Percentiles rank a stretch among this genome's conserved stretches.
Evolutionary conservation across 2,797 vertebrate species (phyloP).

Genomic region (Acrocephalus scirpaceus): DNA sequence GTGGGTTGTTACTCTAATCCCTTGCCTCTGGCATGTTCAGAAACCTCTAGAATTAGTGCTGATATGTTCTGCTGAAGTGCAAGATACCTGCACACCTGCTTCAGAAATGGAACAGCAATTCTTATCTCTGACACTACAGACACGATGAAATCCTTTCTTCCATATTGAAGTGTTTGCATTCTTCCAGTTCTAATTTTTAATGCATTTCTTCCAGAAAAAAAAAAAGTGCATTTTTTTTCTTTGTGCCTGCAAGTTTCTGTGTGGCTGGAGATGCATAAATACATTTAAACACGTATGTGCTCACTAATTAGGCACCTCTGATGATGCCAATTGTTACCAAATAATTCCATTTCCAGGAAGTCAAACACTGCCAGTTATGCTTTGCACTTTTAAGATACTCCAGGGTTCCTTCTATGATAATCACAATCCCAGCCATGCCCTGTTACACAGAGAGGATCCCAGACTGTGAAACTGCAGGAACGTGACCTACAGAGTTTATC

Average conservation of each 20-base stretch:
- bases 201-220: neutral
- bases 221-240: neutral
- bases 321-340: neutral
- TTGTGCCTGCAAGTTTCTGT: neutral
- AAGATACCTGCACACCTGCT: neutral
- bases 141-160: neutral
- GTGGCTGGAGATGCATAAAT: neutral
- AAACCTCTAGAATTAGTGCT: neutral
- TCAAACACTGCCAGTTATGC: neutral
- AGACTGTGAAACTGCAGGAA: conserved; percentile 18
- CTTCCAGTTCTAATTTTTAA: neutral
- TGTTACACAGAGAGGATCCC: conserved; percentile 34
- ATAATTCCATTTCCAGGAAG: neutral
- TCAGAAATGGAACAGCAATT: neutral
- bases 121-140: neutral
- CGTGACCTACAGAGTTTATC: conserved; percentile 33
- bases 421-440: neutral
- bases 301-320: neutral
- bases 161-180: neutral
- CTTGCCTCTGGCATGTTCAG: neutral
- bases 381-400: conserved; percentile 5
- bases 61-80: neutral
- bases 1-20: neutral
- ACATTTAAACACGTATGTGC: neutral
- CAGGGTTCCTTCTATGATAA: conserved; percentile 26